Evolutionary conservation across 2,113 vertebrate genomes (phyloP).

Genomic region (Piprites chloris): DNA sequence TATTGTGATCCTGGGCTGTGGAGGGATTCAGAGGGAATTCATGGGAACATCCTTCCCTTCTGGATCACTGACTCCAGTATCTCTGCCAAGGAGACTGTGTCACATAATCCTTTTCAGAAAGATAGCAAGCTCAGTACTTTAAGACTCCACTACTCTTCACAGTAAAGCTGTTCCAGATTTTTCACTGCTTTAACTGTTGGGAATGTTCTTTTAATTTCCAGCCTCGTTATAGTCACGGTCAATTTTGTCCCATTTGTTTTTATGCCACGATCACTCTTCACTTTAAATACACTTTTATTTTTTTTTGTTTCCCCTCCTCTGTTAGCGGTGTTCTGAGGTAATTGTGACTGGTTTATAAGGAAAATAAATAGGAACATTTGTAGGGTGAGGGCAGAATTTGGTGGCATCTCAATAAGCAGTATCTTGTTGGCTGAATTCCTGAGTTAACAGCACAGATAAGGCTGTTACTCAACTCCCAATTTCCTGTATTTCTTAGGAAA

Average conservation of each 20-base stretch:
- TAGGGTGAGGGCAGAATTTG: neutral
- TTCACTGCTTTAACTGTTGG: neutral
- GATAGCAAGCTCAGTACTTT: neutral
- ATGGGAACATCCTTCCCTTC: neutral
- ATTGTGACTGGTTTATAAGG: neutral
- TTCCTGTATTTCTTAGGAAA: neutral
- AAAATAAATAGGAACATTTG: neutral
- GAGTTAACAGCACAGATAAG: neutral
- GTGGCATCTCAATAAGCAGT: neutral
- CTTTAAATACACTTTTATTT: neutral
- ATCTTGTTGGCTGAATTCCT: no score
- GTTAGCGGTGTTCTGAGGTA: neutral
- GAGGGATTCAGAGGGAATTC: neutral
- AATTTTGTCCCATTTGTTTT: neutral
- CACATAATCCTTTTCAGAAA: neutral
- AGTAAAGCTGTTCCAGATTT: neutral
- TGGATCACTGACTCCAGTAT: neutral
- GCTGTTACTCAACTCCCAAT: neutral
- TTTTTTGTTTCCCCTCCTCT: accelerated
- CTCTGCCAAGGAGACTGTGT: neutral
- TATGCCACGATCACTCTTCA: neutral
- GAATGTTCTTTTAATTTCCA: neutral
- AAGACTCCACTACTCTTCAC: neutral
- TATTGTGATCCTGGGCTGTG: neutral
- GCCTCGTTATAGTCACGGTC: neutral